Evolutionary conservation across 1,140 invertebrate species (phyloP).

Genomic region (Aleiodes sp.): DNA sequence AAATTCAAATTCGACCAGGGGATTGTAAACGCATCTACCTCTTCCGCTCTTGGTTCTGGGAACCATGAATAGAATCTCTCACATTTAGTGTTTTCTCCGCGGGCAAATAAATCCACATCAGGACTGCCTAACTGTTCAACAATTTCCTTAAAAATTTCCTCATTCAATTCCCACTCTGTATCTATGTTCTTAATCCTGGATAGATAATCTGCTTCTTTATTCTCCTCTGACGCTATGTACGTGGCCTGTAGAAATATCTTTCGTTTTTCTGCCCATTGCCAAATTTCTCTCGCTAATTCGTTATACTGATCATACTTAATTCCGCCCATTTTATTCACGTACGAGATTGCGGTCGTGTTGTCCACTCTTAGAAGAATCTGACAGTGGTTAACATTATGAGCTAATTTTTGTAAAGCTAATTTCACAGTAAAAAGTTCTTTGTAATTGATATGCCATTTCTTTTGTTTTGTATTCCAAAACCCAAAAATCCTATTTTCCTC

Average conservation of each 20-base stretch:
- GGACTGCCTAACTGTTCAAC: not conserved
- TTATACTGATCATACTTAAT: not conserved
- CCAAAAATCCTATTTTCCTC: not conserved
- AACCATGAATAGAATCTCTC: slow-evolving; percentile 7
- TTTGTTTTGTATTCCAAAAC: not conserved
- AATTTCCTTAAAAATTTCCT: not conserved
- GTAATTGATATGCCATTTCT: slow-evolving; percentile 10
- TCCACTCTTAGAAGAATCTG: slow-evolving; percentile 9
- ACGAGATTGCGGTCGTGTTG: slow-evolving; percentile 16
- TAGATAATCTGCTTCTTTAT: not conserved
- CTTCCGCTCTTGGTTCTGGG: not conserved
- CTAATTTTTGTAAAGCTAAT: not conserved
- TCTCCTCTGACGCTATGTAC: not conserved
- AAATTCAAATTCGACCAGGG: not conserved
- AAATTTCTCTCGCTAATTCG: not conserved
- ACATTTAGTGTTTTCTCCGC: not conserved
- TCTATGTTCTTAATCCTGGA: not conserved
- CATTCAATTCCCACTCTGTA: not conserved
- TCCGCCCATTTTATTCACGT: slow-evolving; percentile 20
- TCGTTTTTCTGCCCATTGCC: not conserved
- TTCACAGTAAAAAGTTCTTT: not conserved
- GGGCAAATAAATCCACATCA: not conserved
- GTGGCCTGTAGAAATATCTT: not conserved
- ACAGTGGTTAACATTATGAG: not conserved
- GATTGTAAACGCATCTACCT: slow-evolving; percentile 19